Evolutionary conservation across 1,140 invertebrate species (phyloP).

Genomic region (Elymnias hypermnestra): DNA sequence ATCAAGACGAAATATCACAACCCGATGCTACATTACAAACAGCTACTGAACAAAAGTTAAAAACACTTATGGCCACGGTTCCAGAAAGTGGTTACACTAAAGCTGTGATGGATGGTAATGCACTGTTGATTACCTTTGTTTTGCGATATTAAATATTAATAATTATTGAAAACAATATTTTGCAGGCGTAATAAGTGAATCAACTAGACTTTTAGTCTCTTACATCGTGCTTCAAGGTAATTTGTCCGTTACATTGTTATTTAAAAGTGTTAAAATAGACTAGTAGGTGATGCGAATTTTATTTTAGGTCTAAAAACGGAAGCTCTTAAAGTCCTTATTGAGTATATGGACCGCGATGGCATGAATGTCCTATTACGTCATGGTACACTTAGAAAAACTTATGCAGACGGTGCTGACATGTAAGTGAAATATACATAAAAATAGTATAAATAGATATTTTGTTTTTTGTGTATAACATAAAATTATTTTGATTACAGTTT

Average conservation of each 20-base stretch:
- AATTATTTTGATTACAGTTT: constrained; percentile 24
- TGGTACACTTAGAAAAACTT: constrained; percentile 47
- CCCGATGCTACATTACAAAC: constrained; percentile 33
- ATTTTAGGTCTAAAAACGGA: constrained; percentile 46
- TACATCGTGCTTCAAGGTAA: constrained; percentile 57
- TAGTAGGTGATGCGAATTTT: not conserved
- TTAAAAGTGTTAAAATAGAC: not conserved
- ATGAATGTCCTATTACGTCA: constrained; percentile 44
- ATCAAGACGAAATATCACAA: constrained; percentile 38
- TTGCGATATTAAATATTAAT: too few species aligned
- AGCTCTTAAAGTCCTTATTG: constrained; percentile 37
- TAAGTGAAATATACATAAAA: constrained; percentile 19
- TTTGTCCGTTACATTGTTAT: not conserved
- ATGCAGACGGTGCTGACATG: constrained; percentile 41
- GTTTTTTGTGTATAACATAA: not conserved
- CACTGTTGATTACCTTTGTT: too few species aligned
- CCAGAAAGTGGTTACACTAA: constrained; percentile 25
- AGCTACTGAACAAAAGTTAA: constrained; percentile 29
- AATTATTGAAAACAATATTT: too few species aligned
- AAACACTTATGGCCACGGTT: constrained; percentile 38
- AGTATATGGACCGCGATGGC: constrained; percentile 36
- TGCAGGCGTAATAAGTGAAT: constrained; percentile 44
- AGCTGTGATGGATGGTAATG: constrained; percentile 33
- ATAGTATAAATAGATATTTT: not conserved
- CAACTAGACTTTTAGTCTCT: constrained; percentile 40